phyloP scores from a whole-genome alignment of 1,140 invertebrate genomes.

The Drosophila fuyamai region DNA sequence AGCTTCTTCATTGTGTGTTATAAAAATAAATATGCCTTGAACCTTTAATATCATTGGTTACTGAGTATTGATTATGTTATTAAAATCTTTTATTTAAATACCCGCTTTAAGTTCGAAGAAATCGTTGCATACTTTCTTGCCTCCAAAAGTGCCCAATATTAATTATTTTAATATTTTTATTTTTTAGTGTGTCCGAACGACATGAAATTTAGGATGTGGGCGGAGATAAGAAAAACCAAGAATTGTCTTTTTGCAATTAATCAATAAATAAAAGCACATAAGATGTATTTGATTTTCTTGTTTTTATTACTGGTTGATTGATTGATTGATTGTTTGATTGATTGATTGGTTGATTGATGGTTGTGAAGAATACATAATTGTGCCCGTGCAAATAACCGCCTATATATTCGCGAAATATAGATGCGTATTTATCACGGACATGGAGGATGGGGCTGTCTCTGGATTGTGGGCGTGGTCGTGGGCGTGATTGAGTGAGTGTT shows the following conservation, averaged over 20 bases:
- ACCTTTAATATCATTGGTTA: neutral
- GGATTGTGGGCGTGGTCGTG: conserved; percentile 1
- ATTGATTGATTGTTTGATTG: conserved; percentile 25
- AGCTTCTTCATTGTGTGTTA: too few relatives aligned
- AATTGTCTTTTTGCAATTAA: too few relatives aligned
- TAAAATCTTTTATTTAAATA: too few relatives aligned
- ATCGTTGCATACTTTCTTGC: too few relatives aligned
- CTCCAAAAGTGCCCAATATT: neutral
- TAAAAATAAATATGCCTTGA: too few relatives aligned
- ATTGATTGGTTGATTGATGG: conserved; percentile 35
- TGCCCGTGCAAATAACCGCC: conserved; percentile 16
- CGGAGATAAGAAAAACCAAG: neutral
- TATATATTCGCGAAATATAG: conserved; percentile 38
- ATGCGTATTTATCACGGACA: conserved; percentile 8
- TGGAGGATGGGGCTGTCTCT: conserved; percentile 27
- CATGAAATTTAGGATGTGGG: neutral
- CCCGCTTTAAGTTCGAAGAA: too few relatives aligned
- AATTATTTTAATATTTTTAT: neutral
- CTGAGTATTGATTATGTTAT: too few relatives aligned
- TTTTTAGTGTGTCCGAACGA: neutral
- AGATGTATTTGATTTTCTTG: conserved; percentile 18
- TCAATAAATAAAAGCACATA: too few relatives aligned
- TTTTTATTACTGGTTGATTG: conserved; percentile 52
- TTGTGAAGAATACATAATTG: conserved; percentile 54
- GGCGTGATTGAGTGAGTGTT: conserved; percentile 12